Conservation (phyloP, 1,140 invertebrate species). For the Lepidostoma basale region DNA sequence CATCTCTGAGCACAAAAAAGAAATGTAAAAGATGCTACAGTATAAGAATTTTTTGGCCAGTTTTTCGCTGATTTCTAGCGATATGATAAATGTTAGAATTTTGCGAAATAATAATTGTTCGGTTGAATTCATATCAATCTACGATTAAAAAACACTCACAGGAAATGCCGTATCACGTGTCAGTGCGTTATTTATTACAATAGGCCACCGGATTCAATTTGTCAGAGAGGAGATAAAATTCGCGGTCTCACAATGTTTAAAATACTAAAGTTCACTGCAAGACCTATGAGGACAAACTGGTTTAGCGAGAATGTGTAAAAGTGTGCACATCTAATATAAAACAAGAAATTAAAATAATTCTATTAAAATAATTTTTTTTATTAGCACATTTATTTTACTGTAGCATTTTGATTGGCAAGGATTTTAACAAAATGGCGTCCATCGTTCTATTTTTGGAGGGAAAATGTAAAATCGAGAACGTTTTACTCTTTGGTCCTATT, state of each 20-base stretch:
- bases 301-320: no score
- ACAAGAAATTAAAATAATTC: no score
- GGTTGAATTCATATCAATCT: not conserved
- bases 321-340: no score
- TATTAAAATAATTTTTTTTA: no score
- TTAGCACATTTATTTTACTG: no score
- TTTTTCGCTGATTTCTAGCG: no score
- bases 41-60: no score
- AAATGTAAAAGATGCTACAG: no score
- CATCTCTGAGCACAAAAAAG: no score
- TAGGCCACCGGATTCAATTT: conserved; percentile 27
- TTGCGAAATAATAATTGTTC: not conserved
- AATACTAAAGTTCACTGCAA: conserved; percentile 17
- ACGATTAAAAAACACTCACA: not conserved
- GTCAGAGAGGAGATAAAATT: conserved; percentile 27
- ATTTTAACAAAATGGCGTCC: not conserved
- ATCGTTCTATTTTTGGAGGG: not conserved
- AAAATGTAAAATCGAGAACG: not conserved
- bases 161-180: conserved; percentile 5
- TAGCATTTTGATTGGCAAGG: not conserved
- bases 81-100: no score
- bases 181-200: conserved; percentile 27
- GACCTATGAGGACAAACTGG: no score
- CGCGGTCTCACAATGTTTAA: not conserved
- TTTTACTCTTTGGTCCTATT: not conserved